Conservation (phyloP, 2,797 vertebrate species). For the Epinephelus awoara region DNA sequence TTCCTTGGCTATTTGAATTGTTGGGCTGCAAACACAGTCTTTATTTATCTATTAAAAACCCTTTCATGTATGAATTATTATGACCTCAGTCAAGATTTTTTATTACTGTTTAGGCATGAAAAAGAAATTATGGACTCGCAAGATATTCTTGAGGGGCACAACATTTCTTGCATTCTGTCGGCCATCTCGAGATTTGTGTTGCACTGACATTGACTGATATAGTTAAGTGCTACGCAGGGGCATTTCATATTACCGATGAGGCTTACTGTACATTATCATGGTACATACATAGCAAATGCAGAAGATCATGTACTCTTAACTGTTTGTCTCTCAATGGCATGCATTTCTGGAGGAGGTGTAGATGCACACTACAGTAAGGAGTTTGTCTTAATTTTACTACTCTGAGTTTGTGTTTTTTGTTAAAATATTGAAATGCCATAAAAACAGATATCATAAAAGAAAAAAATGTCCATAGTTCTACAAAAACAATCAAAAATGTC, state of each 20-base stretch:
- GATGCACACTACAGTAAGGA: background rate
- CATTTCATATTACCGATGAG: background rate
- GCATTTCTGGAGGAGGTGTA: background rate
- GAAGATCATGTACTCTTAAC: background rate
- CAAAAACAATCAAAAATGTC: background rate
- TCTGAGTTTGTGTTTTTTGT: background rate
- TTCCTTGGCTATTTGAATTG: background rate
- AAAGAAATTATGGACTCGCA: too few species aligned
- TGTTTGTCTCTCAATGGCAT: background rate
- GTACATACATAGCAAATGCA: constrained; percentile 10
- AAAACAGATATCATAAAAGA: background rate
- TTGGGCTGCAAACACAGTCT: background rate
- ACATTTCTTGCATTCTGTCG: too few species aligned
- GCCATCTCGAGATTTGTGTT: too few species aligned
- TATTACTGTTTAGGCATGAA: too few species aligned
- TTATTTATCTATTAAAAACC: background rate
- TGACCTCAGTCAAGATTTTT: too few species aligned
- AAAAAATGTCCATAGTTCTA: background rate
- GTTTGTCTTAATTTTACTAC: background rate
- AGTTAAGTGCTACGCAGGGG: too few species aligned
- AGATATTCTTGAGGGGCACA: too few species aligned
- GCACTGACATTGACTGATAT: too few species aligned
- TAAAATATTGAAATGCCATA: background rate
- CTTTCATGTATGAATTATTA: too few species aligned
- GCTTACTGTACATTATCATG: background rate